phyloP scores from a whole-genome alignment of 2,797 vertebrate genomes.

The Rhynchonycteris naso region DNA sequence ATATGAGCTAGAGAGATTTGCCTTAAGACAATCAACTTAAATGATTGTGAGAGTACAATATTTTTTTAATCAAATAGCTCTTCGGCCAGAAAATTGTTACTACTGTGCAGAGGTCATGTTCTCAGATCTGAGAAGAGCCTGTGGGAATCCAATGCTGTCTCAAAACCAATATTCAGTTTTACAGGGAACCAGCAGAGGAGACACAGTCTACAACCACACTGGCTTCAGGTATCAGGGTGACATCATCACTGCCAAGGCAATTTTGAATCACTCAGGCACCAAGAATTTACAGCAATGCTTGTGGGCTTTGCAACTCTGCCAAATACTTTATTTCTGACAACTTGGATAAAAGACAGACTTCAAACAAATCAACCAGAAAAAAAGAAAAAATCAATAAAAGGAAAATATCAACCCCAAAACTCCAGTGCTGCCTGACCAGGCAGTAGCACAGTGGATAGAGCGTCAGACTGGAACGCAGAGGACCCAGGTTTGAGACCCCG shows the following conservation, averaged over 20 bases:
- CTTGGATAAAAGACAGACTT: not conserved
- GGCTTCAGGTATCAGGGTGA: not conserved
- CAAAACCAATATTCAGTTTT: not conserved
- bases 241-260: not conserved
- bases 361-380: not conserved
- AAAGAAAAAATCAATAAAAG: not conserved
- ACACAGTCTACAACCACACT: not conserved
- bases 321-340: constrained; percentile 39
- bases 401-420: not conserved
- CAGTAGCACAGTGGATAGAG: too few species aligned
- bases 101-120: not conserved
- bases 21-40: not conserved
- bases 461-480: too few species aligned
- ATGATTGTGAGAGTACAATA: not conserved
- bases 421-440: too few species aligned
- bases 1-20: not conserved
- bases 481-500: too few species aligned
- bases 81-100: constrained; percentile 31
- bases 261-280: not conserved
- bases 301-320: not conserved
- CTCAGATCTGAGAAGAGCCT: not conserved
- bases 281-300: not conserved
- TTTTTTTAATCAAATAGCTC: not conserved
- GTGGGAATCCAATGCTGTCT: not conserved
- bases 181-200: constrained; percentile 52